Percentiles rank a stretch among this genome's conserved stretches.
These are phyloP conservation scores for Apeltes quadracus DNA, from an alignment of 2,113 vertebrate genomes.

Conservation along the genomic window DNA sequence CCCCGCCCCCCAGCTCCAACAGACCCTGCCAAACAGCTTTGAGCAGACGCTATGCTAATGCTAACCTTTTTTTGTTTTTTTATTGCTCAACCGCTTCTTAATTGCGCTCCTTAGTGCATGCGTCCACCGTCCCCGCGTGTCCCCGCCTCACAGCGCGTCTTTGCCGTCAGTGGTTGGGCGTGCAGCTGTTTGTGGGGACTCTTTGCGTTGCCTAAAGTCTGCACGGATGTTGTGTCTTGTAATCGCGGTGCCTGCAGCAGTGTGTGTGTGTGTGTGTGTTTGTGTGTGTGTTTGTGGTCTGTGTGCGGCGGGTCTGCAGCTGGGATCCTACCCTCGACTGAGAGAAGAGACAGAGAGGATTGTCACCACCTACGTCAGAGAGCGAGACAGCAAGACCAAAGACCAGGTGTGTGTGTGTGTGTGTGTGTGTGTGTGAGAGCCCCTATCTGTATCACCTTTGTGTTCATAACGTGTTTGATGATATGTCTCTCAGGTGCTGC, in stretches of 20 bases:
- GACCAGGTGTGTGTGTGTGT: slow-evolving; percentile 86
- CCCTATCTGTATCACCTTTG: background rate
- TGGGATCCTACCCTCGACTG: slow-evolving; percentile 89
- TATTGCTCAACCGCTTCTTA: background rate
- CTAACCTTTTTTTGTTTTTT: slow-evolving; percentile 1
- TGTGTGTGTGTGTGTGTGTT: slow-evolving; percentile 40
- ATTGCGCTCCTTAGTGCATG: slow-evolving; percentile 36
- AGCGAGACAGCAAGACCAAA: slow-evolving; percentile 93
- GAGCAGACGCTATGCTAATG: slow-evolving; percentile 8
- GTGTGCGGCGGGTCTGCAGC: slow-evolving; percentile 76
- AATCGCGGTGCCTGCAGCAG: slow-evolving; percentile 57
- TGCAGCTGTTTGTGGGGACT: background rate
- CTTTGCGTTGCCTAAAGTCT: slow-evolving; percentile 23
- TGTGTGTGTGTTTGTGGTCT: slow-evolving; percentile 35
- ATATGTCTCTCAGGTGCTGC: slow-evolving; percentile 84
- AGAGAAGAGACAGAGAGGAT: slow-evolving; percentile 95
- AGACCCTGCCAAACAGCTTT: slow-evolving; percentile 26
- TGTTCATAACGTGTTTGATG: background rate
- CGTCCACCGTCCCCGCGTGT: no score
- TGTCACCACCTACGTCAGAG: slow-evolving; percentile 91
- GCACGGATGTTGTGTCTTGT: slow-evolving; percentile 17
- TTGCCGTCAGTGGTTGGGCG: background rate
- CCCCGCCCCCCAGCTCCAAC: background rate
- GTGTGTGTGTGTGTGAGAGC: no score
- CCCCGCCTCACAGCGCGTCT: no score